phyloP scores from a whole-genome alignment of 1,140 invertebrate species.

The Lanistes nyassanus region DNA sequence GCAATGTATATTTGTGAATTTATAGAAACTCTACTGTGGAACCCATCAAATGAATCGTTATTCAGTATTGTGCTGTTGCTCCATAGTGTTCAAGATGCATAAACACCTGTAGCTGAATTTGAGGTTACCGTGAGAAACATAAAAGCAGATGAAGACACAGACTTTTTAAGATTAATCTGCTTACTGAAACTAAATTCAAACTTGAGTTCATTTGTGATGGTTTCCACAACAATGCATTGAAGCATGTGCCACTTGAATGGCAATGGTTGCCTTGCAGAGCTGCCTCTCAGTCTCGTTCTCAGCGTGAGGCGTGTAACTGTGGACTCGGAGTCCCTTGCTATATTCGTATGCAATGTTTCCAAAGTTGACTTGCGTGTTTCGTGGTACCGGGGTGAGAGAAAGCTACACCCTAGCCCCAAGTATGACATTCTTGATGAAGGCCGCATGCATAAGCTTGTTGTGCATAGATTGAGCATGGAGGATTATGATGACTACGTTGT shows the following conservation, averaged over 20 bases:
- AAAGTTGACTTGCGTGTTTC: slow-evolving; percentile 93
- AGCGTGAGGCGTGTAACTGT: slow-evolving; percentile 42
- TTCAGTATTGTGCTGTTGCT: no score
- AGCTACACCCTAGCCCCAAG: slow-evolving; percentile 42
- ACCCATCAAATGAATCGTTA: no score
- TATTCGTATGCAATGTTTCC: slow-evolving; percentile 92
- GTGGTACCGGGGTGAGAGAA: slow-evolving; percentile 91
- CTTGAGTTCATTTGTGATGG: no score
- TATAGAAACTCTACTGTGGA: no score
- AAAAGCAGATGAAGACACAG: no score
- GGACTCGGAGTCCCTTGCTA: slow-evolving; percentile 70
- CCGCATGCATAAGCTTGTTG: slow-evolving; percentile 47
- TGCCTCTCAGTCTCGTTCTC: slow-evolving; percentile 52
- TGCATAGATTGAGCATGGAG: slow-evolving; percentile 49
- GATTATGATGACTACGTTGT: slow-evolving; percentile 55
- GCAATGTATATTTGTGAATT: no score
- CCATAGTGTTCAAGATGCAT: no score
- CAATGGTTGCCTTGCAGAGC: slow-evolving; percentile 46
- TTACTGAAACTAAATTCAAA: no score
- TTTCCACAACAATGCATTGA: no score
- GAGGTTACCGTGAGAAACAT: no score
- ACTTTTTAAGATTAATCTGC: no score
- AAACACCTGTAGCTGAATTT: no score
- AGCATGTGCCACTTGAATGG: not conserved
- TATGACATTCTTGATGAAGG: slow-evolving; percentile 49